Percentiles rank a stretch among this genome's conserved stretches.
Evolutionary conservation across 2,888 invertebrate genomes (phyloP).

Genomic region (Meta bourneti): DNA sequence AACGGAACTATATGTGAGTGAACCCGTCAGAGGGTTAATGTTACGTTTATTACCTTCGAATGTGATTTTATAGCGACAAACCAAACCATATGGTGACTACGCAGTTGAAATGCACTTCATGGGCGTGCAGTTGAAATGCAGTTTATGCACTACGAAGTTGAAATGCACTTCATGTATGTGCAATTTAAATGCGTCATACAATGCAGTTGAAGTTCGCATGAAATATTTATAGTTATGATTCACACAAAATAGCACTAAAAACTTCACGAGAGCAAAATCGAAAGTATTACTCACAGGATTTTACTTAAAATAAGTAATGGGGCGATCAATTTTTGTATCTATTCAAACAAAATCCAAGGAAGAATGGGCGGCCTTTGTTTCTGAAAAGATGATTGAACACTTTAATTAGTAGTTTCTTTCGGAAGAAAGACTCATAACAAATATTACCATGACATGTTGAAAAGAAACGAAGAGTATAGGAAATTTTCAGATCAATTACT

Average conservation of each 20-base stretch:
- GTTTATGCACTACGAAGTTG: no score
- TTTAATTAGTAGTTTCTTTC: neutral
- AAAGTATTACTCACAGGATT: no score
- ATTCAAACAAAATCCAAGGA: neutral
- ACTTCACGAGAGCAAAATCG: no score
- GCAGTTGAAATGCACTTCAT: no score
- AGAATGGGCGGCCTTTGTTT: neutral
- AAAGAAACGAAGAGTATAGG: neutral
- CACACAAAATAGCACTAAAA: neutral
- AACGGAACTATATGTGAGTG: no score
- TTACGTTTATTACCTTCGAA: neutral
- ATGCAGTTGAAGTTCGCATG: no score
- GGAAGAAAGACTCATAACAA: neutral
- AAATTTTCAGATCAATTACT: constrained; percentile 1
- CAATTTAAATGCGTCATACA: no score
- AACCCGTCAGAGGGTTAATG: neutral
- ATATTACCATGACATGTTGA: neutral
- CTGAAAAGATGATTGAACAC: neutral
- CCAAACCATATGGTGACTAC: no score
- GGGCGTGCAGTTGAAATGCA: no score
- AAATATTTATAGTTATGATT: neutral
- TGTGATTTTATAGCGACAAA: no score
- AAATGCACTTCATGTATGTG: no score
- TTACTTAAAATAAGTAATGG: neutral
- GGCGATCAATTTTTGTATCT: neutral